Conservation (phyloP, 2,113 vertebrate genomes). For the Apus apus region DNA sequence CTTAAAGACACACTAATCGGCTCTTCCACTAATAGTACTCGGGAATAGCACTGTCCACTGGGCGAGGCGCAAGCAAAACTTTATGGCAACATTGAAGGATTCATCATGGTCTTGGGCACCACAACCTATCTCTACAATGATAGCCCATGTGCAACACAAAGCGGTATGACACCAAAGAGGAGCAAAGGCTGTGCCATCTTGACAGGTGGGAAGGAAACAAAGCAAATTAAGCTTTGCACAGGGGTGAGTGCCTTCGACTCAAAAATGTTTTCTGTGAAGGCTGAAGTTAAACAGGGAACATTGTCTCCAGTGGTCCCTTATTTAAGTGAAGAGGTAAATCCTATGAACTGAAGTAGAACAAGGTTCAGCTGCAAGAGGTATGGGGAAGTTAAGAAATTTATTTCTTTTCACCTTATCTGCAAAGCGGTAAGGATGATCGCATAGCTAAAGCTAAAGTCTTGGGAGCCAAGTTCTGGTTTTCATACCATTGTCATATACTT, state of each 20-base stretch:
- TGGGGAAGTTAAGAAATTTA: not conserved
- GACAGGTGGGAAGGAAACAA: not conserved
- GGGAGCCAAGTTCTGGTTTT: not conserved
- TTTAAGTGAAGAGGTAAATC: not conserved
- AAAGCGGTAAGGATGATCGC: not conserved
- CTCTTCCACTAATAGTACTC: not conserved
- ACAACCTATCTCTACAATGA: not conserved
- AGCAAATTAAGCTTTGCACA: not conserved
- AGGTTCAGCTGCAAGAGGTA: not conserved
- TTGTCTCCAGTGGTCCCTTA: not conserved
- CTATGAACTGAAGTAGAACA: not conserved
- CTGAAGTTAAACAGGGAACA: not conserved
- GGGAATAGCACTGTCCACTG: not conserved
- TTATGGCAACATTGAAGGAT: not conserved
- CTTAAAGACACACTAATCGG: constrained; percentile 56
- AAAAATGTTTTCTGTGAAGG: not conserved
- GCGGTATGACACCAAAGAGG: not conserved
- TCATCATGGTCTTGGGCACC: not conserved
- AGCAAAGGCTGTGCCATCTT: not conserved
- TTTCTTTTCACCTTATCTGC: not conserved
- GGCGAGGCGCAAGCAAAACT: not conserved
- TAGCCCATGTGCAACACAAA: rapidly evolving
- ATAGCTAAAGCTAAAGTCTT: not conserved
- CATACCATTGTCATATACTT: not conserved
- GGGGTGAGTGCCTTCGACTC: not conserved